These are phyloP conservation scores for Onthophagus taurus DNA, from an alignment of 1,140 invertebrate genomes.

Conservation along the genomic window DNA sequence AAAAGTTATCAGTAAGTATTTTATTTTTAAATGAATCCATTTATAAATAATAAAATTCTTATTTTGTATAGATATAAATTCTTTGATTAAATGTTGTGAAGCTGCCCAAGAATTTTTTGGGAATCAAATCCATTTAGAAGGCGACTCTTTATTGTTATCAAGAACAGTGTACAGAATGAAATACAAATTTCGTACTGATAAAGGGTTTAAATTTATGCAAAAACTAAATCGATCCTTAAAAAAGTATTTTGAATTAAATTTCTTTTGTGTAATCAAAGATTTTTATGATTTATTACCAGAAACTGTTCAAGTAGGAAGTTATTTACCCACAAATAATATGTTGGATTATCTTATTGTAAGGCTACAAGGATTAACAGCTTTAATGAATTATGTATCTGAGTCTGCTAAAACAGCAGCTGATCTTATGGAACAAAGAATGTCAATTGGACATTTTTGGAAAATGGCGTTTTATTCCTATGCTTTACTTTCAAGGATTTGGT, in stretches of 20 bases:
- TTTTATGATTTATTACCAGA: constrained; percentile 25
- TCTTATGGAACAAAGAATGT: constrained; percentile 36
- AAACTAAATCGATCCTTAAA: constrained; percentile 40
- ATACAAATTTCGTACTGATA: constrained; percentile 42
- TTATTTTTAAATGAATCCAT: no score
- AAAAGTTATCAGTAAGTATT: constrained; percentile 23
- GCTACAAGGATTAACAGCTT: constrained; percentile 41
- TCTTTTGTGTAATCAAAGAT: constrained; percentile 29
- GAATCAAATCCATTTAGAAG: constrained; percentile 31
- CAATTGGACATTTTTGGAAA: constrained; percentile 41
- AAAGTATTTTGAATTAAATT: constrained; percentile 37
- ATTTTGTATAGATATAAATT: not conserved
- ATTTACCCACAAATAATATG: constrained; percentile 42
- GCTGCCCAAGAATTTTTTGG: constrained; percentile 33
- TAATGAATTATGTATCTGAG: constrained; percentile 37
- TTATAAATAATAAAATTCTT: not conserved
- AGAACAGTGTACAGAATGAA: constrained; percentile 44
- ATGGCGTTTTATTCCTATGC: constrained; percentile 36
- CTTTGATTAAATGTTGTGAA: constrained; percentile 12
- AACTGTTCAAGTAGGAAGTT: constrained; percentile 20
- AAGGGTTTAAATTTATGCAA: constrained; percentile 42
- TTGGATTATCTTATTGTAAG: constrained; percentile 41
- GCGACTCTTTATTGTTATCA: constrained; percentile 40
- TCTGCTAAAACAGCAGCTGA: constrained; percentile 29
- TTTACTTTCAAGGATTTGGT: constrained; percentile 40